Percentiles rank a stretch among this genome's conserved stretches.
phyloP scores from a whole-genome alignment of 2,113 vertebrate species.

The Bettongia penicillata region DNA sequence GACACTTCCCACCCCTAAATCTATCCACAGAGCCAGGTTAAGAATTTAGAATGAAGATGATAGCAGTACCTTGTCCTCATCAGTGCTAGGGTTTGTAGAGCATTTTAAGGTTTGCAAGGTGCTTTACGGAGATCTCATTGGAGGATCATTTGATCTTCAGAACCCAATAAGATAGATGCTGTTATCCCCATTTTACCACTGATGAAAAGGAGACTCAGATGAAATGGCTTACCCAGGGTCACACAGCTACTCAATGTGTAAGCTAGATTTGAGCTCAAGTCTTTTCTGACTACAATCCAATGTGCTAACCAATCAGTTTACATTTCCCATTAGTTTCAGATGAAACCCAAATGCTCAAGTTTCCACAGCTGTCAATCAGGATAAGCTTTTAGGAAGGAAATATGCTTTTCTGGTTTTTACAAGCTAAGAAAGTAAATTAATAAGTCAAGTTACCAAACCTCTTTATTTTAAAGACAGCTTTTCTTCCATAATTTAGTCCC shows the following conservation, averaged over 20 bases:
- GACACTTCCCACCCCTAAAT: background rate
- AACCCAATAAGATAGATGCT: background rate
- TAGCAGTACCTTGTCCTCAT: background rate
- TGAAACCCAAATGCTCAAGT: background rate
- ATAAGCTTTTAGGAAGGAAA: background rate
- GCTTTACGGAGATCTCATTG: background rate
- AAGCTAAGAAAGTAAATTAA: background rate
- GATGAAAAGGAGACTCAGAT: background rate
- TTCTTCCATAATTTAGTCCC: background rate
- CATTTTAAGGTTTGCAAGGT: background rate
- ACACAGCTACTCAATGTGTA: background rate
- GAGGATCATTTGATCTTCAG: conserved; percentile 11
- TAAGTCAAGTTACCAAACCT: background rate
- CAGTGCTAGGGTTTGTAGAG: background rate
- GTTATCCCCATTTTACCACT: conserved; percentile 39
- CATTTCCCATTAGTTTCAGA: background rate
- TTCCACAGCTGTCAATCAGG: background rate
- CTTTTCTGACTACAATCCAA: background rate
- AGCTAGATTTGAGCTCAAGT: background rate
- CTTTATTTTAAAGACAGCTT: background rate
- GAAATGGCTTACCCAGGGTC: conserved; percentile 33
- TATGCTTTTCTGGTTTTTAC: background rate
- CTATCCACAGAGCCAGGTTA: background rate
- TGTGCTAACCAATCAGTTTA: background rate
- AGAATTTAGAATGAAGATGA: background rate